Evolutionary conservation across 2,113 vertebrate species (phyloP).

Genomic region (Argyrosomus japonicus): DNA sequence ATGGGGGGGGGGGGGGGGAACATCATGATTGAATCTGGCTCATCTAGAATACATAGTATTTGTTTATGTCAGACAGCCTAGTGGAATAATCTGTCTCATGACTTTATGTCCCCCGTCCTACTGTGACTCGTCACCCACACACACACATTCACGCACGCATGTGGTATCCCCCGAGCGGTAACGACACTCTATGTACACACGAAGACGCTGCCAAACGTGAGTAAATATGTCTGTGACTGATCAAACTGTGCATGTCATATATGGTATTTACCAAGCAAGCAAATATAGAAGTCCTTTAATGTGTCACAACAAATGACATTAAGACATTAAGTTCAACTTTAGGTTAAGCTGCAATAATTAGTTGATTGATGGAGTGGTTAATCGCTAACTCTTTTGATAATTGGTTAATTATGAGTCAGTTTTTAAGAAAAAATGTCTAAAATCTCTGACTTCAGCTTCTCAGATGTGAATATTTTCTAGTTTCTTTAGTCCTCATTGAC

Average conservation of each 20-base stretch:
- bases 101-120: conserved; percentile 1
- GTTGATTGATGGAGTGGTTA: too few species aligned
- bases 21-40: not conserved
- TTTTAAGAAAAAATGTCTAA: too few species aligned
- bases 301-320: not conserved
- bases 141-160: not conserved
- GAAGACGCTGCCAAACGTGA: not conserved
- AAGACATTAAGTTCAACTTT: too few species aligned
- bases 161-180: not conserved
- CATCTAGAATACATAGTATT: not conserved
- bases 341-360: too few species aligned
- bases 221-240: not conserved
- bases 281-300: not conserved
- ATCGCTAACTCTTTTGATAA: too few species aligned
- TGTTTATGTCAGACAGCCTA: conserved; percentile 1
- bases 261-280: not conserved
- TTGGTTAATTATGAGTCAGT: too few species aligned
- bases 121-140: not conserved
- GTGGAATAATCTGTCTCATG: conserved; percentile 13
- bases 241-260: not conserved
- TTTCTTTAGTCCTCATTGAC: too few species aligned
- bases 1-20: not conserved
- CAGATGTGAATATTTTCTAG: too few species aligned
- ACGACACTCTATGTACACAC: not conserved
- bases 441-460: too few species aligned